phyloP scores from a whole-genome alignment of 2,797 vertebrate genomes.

The Amblyraja radiata region DNA sequence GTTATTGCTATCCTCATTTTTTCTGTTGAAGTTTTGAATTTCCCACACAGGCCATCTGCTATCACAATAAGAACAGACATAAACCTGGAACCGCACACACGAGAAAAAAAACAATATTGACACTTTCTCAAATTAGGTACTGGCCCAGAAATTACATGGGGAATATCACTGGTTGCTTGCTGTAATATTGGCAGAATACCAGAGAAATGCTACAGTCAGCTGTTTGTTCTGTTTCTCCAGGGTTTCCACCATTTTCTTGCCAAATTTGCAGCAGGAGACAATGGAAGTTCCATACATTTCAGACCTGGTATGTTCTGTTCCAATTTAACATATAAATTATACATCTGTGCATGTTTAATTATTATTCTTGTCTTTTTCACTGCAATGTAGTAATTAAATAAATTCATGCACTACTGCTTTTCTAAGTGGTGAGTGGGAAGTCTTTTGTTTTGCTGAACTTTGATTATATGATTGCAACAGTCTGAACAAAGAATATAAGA shows the following conservation, averaged over 20 bases:
- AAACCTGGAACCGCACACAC: background rate
- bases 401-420: background rate
- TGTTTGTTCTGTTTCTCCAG: background rate
- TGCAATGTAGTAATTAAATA: background rate
- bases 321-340: background rate
- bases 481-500: conserved; percentile 28
- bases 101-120: background rate
- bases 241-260: background rate
- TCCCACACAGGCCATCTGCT: background rate
- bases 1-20: background rate
- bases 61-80: background rate
- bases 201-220: background rate
- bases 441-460: background rate
- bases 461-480: background rate
- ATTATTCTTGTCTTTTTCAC: background rate
- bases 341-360: background rate
- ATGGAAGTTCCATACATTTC: background rate
- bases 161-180: background rate
- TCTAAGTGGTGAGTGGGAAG: background rate
- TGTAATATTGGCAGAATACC: background rate
- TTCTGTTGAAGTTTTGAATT: background rate
- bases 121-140: conserved; percentile 1
- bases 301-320: background rate
- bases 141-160: background rate
- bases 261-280: background rate